phyloP scores from a whole-genome alignment of 2,888 invertebrate genomes.

The Rotaria macrura region DNA sequence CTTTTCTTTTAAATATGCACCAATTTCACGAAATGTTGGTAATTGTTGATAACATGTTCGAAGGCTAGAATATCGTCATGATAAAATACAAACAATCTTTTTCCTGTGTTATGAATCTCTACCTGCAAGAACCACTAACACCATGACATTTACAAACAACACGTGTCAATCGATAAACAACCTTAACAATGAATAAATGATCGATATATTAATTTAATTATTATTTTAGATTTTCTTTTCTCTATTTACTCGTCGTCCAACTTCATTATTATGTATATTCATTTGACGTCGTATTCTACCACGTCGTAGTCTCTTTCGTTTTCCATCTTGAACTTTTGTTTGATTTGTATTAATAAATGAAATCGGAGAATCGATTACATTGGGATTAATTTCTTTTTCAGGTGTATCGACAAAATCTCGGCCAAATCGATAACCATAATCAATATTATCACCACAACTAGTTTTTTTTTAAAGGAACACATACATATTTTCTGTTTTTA shows the following conservation, averaged over 20 bases:
- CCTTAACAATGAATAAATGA: slow-evolving; percentile 43
- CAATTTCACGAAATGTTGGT: slow-evolving; percentile 77
- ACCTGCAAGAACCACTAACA: slow-evolving; percentile 81
- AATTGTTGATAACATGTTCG: slow-evolving; percentile 93
- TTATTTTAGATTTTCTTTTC: not conserved
- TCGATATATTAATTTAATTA: not conserved
- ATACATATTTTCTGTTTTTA: slow-evolving; percentile 59
- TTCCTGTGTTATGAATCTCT: not conserved
- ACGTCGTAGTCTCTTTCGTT: slow-evolving; percentile 29
- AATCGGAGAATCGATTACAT: not conserved
- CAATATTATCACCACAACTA: slow-evolving; percentile 51
- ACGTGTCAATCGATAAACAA: slow-evolving; percentile 77
- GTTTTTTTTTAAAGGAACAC: too few relatives aligned
- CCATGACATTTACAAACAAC: slow-evolving; percentile 93
- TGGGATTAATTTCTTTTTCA: slow-evolving; percentile 59
- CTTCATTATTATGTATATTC: slow-evolving; percentile 96
- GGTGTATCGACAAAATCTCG: slow-evolving; percentile 84
- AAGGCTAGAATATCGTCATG: slow-evolving; percentile 49
- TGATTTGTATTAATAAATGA: slow-evolving; percentile 18
- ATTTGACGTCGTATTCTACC: slow-evolving; percentile 67
- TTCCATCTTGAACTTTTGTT: not conserved
- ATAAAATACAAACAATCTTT: too few relatives aligned
- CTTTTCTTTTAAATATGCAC: slow-evolving; percentile 75
- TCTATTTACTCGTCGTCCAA: slow-evolving; percentile 64
- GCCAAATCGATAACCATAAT: slow-evolving; percentile 62